These are phyloP conservation scores for Folsomia candida DNA, from an alignment of 2,888 invertebrate species.

Conservation along the genomic window DNA sequence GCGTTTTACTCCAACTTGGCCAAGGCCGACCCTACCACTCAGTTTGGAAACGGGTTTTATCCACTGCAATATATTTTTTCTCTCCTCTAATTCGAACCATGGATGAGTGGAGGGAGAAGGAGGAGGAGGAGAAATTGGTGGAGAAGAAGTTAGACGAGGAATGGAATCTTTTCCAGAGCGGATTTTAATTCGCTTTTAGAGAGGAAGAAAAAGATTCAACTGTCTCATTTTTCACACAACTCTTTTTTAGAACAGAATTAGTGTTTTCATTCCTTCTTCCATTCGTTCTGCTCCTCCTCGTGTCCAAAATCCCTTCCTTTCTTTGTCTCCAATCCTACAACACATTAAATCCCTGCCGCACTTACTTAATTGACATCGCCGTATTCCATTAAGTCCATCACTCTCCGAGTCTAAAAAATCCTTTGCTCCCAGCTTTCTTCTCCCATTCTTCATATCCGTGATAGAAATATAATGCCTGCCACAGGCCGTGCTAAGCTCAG, in stretches of 20 bases:
- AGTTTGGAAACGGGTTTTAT: neutral
- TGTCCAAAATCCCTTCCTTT: slow-evolving; percentile 31
- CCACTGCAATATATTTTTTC: neutral
- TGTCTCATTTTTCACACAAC: slow-evolving; percentile 29
- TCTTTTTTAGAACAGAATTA: slow-evolving; percentile 16
- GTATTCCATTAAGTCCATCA: slow-evolving; percentile 32
- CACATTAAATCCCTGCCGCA: slow-evolving; percentile 37
- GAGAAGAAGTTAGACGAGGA: neutral
- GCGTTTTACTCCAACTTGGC: neutral
- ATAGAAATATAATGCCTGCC: no score
- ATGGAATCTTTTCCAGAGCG: neutral
- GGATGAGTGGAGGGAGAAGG: neutral
- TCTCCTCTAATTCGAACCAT: neutral
- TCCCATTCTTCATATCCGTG: no score
- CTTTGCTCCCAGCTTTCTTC: neutral
- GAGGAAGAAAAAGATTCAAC: slow-evolving; percentile 15
- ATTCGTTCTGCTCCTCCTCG: slow-evolving; percentile 19
- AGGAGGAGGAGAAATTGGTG: neutral
- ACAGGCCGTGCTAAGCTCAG: no score
- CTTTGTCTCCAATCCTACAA: slow-evolving; percentile 30
- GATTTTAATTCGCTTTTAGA: slow-evolving; percentile 14
- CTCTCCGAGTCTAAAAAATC: neutral
- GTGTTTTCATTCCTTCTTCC: slow-evolving; percentile 18
- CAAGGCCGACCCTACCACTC: neutral
- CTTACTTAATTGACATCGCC: slow-evolving; percentile 41